Conservation (phyloP, 2,888 invertebrate species). For the Masnerella sp. region DNA sequence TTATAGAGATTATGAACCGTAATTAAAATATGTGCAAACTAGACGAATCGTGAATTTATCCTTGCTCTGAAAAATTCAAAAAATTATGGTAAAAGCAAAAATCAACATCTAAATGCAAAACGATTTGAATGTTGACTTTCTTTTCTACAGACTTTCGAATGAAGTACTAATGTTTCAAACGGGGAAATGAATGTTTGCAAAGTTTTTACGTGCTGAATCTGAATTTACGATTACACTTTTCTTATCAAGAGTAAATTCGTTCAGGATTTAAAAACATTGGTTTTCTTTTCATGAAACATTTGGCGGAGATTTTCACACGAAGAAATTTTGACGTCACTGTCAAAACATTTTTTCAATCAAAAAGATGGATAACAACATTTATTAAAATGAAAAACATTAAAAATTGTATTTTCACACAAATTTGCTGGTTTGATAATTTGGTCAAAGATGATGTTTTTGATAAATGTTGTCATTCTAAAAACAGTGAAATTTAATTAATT, state of each 20-base stretch:
- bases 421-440: too few relatives aligned
- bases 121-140: not conserved
- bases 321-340: constrained; percentile 22
- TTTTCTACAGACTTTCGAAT: not conserved
- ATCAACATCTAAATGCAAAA: constrained; percentile 10
- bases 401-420: not conserved
- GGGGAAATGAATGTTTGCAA: constrained; percentile 9
- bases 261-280: not conserved
- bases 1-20: too few relatives aligned
- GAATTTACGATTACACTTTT: too few relatives aligned
- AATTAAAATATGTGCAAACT: not conserved
- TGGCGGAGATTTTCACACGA: constrained; percentile 9
- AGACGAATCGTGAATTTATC: constrained; percentile 14
- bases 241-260: too few relatives aligned
- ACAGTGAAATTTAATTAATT: not conserved
- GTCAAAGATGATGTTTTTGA: too few relatives aligned
- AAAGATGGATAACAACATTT: constrained; percentile 6
- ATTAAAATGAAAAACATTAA: not conserved
- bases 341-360: not conserved
- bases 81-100: constrained; percentile 1
- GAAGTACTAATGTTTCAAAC: not conserved
- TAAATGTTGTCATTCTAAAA: constrained; percentile 19
- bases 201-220: constrained; percentile 4
- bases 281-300: too few relatives aligned
- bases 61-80: not conserved